These are phyloP conservation scores for Chionis minor DNA, from an alignment of 2,113 vertebrate genomes.

Conservation along the genomic window DNA sequence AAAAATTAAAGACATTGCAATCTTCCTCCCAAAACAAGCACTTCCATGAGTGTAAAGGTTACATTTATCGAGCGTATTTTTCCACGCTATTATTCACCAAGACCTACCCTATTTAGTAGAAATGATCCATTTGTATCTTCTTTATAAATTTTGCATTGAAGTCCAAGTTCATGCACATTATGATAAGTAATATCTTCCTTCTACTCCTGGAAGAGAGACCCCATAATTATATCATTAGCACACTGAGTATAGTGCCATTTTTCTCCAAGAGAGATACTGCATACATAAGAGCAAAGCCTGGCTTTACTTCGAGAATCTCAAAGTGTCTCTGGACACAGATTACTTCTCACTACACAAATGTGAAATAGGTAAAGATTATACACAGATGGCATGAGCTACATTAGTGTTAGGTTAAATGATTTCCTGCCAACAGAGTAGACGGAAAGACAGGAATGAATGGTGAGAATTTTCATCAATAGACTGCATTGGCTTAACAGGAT, in stretches of 20 bases:
- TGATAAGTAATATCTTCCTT: constrained; percentile 21
- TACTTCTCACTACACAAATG: neutral
- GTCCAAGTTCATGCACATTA: constrained; percentile 28
- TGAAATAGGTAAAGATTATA: neutral
- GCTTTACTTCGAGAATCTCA: neutral
- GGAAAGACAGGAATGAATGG: neutral
- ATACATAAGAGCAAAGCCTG: neutral
- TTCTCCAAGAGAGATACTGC: neutral
- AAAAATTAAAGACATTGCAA: neutral
- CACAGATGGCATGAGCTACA: neutral
- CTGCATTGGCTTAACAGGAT: neutral
- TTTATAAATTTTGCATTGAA: constrained; percentile 38
- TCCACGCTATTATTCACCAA: neutral
- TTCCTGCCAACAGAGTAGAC: neutral
- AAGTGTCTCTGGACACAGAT: neutral
- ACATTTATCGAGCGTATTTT: neutral
- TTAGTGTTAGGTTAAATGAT: neutral
- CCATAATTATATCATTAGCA: constrained; percentile 48
- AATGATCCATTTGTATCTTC: neutral
- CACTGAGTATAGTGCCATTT: neutral
- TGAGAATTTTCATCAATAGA: neutral
- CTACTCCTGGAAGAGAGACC: neutral
- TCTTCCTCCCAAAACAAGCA: neutral
- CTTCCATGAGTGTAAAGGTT: neutral
- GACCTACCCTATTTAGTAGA: neutral